These are phyloP conservation scores for Watsonalla binaria DNA, from an alignment of 2,888 invertebrate species.

Conservation along the genomic window DNA sequence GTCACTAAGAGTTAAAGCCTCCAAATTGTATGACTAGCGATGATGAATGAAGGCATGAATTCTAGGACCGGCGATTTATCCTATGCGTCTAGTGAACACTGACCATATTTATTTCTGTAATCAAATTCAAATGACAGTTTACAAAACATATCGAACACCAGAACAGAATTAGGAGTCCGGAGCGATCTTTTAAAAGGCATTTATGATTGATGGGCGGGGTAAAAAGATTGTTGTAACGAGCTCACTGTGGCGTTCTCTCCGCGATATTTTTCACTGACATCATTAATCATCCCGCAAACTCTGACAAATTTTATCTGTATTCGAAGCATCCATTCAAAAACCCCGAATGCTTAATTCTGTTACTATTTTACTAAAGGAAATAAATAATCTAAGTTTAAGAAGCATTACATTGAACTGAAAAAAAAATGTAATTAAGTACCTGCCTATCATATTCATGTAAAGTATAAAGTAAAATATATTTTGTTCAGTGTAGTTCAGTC, in stretches of 20 bases:
- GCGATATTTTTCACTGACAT: constrained; percentile 1
- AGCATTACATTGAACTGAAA: no score
- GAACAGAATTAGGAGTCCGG: constrained; percentile 11
- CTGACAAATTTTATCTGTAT: constrained; percentile 1
- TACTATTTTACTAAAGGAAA: not conserved
- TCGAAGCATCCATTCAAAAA: not conserved
- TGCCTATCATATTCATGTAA: no score
- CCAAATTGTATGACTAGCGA: no score
- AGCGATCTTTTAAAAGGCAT: constrained; percentile 28
- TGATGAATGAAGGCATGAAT: no score
- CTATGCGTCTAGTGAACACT: no score
- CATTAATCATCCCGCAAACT: not conserved
- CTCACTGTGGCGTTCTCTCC: not conserved
- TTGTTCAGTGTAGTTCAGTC: no score
- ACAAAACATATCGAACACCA: constrained; percentile 24
- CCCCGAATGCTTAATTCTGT: not conserved
- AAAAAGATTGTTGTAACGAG: constrained; percentile 13
- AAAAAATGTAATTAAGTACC: no score
- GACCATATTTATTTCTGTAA: not conserved
- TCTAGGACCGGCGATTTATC: no score
- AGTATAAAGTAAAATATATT: no score
- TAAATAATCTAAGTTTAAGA: no score
- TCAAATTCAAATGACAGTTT: constrained; percentile 17
- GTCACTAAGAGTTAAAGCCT: no score
- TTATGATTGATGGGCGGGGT: constrained; percentile 39